These are phyloP conservation scores for Lochmaea capreae DNA, from an alignment of 2,888 invertebrate species.

Conservation along the genomic window DNA sequence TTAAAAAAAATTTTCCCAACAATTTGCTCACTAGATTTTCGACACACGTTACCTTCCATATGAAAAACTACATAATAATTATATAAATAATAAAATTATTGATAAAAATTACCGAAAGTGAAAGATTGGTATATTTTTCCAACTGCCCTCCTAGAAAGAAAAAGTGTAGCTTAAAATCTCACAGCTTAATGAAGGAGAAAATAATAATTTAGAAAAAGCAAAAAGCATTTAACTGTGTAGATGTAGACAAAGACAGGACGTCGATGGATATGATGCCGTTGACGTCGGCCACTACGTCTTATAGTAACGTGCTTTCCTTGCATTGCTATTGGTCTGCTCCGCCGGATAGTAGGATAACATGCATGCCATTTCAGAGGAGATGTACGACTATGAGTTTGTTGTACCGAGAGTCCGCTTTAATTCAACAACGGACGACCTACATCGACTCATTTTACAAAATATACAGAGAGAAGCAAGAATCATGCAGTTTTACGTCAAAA, in stretches of 20 bases:
- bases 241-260: slow-evolving; percentile 40
- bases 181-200: neutral
- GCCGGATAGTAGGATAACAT: slow-evolving; percentile 22
- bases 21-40: too few relatives aligned
- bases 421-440: slow-evolving; percentile 30
- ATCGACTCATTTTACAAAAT: neutral
- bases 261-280: slow-evolving; percentile 56
- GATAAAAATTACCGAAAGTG: too few relatives aligned
- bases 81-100: too few relatives aligned
- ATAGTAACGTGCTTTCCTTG: neutral
- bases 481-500: too few relatives aligned
- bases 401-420: slow-evolving; percentile 62
- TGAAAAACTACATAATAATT: too few relatives aligned
- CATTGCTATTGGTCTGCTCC: slow-evolving; percentile 1
- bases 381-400: slow-evolving; percentile 69
- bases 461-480: too few relatives aligned
- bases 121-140: too few relatives aligned
- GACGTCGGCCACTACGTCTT: slow-evolving; percentile 55
- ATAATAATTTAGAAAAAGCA: neutral
- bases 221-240: slow-evolving; percentile 7
- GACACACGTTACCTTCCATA: too few relatives aligned
- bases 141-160: too few relatives aligned
- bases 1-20: slow-evolving; percentile 39
- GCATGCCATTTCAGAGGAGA: slow-evolving; percentile 66
- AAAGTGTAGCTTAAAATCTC: too few relatives aligned